Evolutionary conservation across 2,797 vertebrate species (phyloP), one percentile per base, ranked within the genome.

Genomic region (Clamator glandarius): DNA sequence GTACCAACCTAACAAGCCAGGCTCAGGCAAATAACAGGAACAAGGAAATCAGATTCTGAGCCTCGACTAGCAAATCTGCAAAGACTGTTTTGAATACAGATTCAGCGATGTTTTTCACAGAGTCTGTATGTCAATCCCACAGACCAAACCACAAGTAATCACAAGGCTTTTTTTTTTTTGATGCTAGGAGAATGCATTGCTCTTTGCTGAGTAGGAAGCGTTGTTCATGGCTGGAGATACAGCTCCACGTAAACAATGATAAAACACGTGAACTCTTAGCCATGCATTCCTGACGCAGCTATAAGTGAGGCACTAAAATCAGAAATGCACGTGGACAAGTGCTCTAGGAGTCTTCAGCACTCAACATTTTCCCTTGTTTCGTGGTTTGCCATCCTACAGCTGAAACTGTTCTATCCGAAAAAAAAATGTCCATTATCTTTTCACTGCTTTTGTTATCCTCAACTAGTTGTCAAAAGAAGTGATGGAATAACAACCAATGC

Each of bases 321-420:
- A 93, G 73, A 59, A 95, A 91, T 17, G 52, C 39, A 81, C 28
- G 61, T 24, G 66, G 35, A 92, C 92, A 77, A 90, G 58, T 23
- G 24, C 51, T 90, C 54, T 57, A 90, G 35, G 41, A 84, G 64
- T 35, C 39, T 90, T 90, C 51, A 33, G 69, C 9, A 6, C 55
- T 66, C 62, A 72, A 42, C 7, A 74, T 36, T 90, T 77, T 66
- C 76, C 81, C 29, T 73, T 74, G 17, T 84, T 95, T 86, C 7
- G 1, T 86, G 59, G 15, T 55, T 91, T 93, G 67, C 76, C 73
- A 42, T 59, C 3, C 5, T 39, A 62, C 54, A 68, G 75, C 72
- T 87, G 89, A 76, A 68, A 86, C 69, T 41, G 35, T 41, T 87
- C 81, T 85, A 64, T 57, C 61, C 51, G 41, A 44, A 92, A 90